Evolutionary conservation across 2,888 invertebrate species (phyloP).

Genomic region (Chloroclysta siterata): DNA sequence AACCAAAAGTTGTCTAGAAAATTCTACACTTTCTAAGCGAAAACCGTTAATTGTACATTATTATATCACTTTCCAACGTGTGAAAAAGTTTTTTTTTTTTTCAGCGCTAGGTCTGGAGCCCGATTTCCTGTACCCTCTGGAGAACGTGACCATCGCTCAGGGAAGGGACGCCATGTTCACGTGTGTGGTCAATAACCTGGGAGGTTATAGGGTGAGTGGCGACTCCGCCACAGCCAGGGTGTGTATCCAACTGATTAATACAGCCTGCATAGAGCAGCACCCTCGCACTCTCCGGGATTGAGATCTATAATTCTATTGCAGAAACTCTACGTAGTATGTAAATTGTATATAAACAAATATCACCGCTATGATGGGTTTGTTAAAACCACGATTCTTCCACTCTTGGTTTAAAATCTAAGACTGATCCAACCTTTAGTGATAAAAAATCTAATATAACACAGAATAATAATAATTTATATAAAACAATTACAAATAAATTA

Average conservation of each 20-base stretch:
- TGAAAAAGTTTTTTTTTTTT: slow-evolving; percentile 59
- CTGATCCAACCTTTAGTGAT: no score
- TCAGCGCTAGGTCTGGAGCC: slow-evolving; percentile 91
- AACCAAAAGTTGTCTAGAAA: no score
- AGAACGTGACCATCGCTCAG: slow-evolving; percentile 93
- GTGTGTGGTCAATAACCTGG: slow-evolving; percentile 93
- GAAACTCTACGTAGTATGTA: background rate
- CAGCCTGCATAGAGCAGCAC: slow-evolving; percentile 80
- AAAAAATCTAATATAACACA: no score
- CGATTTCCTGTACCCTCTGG: slow-evolving; percentile 91
- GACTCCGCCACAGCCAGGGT: slow-evolving; percentile 93
- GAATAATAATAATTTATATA: no score
- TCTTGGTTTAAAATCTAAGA: no score
- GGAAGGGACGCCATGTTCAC: slow-evolving; percentile 94
- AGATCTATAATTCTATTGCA: slow-evolving; percentile 70
- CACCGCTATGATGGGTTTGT: background rate
- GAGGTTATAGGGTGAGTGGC: slow-evolving; percentile 96
- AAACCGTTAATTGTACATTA: no score
- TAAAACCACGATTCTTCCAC: background rate
- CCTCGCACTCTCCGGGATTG: slow-evolving; percentile 71
- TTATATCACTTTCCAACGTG: no score
- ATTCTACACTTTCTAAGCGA: no score
- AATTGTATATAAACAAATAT: background rate
- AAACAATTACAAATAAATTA: no score
- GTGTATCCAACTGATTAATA: slow-evolving; percentile 87